Evolutionary conservation across 2,888 invertebrate species (phyloP), one percentile per base, ranked within the genome.

Genomic region (Magallana nippona): DNA sequence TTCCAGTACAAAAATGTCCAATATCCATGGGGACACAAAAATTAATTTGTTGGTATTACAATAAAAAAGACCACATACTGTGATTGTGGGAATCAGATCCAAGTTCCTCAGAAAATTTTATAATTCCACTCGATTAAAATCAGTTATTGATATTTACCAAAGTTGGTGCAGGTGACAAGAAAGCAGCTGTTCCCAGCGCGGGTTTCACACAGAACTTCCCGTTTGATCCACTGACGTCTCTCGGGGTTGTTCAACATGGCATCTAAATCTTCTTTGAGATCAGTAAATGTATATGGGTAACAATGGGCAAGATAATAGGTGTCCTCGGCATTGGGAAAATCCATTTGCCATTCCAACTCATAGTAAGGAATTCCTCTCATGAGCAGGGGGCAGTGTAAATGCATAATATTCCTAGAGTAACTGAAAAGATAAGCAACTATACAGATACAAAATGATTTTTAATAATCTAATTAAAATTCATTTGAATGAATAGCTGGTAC

Each of bases 151-250:
- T 10, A 84, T 91, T 89, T 84, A 94, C 93, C 91, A 88, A 93
- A 92, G 87, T 94, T 93, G 55, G 94, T 93, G 27, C 94, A 91
- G 17, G 94, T 94, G 82, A 94, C 84, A 60, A 94, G 91, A 86
- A 93, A 94, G 85, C 94, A 94, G 86, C 93, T 93, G 88, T 94
- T 94, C 19, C 94, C 94, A 22, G 94, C 94, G n/a, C 91, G 86
- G 8, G 93, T 92, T 86, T 93, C 93, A 88, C 94, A 94, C 87
- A 94, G 83, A 63, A 94, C 93, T 83, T 94, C 93, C 55, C 93
- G 82, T 80, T 90, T 90, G 79, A 93, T 87, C 82, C 88, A 90
- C 79, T 89, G 87, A 82, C 91, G 88, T 78, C 92, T 87, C 17
- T 90, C 90, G 2, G 89, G 86, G 79, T 91, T 89, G 83, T 91